Conservation (phyloP, 2,113 vertebrate species). For the Lucifuga dentata region DNA sequence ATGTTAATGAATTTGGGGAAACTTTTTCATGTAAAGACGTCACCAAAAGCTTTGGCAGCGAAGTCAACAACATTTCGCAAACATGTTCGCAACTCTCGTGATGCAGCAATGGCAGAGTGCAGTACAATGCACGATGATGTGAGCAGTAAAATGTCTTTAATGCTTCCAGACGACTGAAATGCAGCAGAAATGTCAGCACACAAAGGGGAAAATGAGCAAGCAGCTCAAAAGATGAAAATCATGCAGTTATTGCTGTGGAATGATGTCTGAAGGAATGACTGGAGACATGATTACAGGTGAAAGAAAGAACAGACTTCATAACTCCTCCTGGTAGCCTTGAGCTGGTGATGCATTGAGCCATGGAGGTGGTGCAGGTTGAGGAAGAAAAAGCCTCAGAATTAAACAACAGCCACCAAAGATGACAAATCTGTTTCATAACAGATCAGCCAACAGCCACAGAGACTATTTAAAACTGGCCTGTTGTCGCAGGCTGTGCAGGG, state of each 20-base stretch:
- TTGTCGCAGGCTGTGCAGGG: too few relatives aligned
- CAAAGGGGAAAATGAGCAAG: not conserved
- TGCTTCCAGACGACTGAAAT: not conserved
- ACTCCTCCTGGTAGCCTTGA: not conserved
- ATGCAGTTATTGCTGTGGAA: conserved; percentile 6
- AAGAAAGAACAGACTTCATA: not conserved
- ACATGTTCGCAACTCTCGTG: too few relatives aligned
- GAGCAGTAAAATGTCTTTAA: not conserved
- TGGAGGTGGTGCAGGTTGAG: conserved; percentile 8
- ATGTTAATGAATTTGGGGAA: too few relatives aligned
- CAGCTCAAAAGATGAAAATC: not conserved
- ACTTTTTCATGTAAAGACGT: too few relatives aligned
- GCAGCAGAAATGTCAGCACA: not conserved
- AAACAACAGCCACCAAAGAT: too few relatives aligned
- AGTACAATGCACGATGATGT: too few relatives aligned
- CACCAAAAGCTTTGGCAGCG: too few relatives aligned
- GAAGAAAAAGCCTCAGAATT: conserved; percentile 13
- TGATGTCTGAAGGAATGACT: not conserved
- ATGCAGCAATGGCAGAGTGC: too few relatives aligned
- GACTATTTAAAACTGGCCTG: not conserved
- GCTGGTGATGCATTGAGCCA: not conserved
- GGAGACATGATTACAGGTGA: not conserved
- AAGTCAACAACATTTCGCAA: too few relatives aligned
- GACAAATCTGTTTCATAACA: conserved; percentile 23
- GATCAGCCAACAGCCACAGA: not conserved